Conservation (phyloP, 2,888 invertebrate genomes). For the Lasioglossum figueresi region DNA sequence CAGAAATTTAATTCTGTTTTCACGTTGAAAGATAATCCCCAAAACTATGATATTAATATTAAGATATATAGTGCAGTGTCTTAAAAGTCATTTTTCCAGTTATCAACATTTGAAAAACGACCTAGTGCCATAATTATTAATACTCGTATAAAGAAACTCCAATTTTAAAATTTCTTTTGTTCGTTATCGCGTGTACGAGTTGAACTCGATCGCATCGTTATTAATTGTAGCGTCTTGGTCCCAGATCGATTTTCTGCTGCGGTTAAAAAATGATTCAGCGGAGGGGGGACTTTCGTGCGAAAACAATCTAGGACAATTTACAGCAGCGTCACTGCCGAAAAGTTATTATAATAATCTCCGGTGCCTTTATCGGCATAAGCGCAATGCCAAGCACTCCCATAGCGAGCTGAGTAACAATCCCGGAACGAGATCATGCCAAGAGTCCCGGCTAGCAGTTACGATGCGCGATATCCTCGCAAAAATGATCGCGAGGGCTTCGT, state of each 20-base stretch:
- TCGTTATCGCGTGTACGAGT: too few relatives aligned
- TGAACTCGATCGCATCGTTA: too few relatives aligned
- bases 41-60: too few relatives aligned
- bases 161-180: background rate
- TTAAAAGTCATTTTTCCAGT: too few relatives aligned
- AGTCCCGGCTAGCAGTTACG: constrained; percentile 50
- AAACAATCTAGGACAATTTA: constrained; percentile 50
- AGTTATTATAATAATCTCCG: constrained; percentile 69
- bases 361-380: constrained; percentile 65
- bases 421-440: constrained; percentile 66
- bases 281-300: constrained; percentile 1
- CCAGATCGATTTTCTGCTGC: background rate
- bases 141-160: background rate
- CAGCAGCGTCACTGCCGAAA: constrained; percentile 37
- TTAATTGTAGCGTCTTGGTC: background rate
- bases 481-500: constrained; percentile 63
- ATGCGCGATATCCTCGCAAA: constrained; percentile 50
- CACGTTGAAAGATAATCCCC: too few relatives aligned
- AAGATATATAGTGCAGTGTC: too few relatives aligned
- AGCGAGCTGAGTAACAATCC: constrained; percentile 55
- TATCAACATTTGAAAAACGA: too few relatives aligned
- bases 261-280: background rate
- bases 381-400: constrained; percentile 61
- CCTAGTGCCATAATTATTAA: background rate
- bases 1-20: too few relatives aligned